Percentiles rank a stretch among this genome's conserved stretches.
These are phyloP conservation scores for Atractosteus spatula DNA, from an alignment of 2,113 vertebrate species.

Conservation along the genomic window DNA sequence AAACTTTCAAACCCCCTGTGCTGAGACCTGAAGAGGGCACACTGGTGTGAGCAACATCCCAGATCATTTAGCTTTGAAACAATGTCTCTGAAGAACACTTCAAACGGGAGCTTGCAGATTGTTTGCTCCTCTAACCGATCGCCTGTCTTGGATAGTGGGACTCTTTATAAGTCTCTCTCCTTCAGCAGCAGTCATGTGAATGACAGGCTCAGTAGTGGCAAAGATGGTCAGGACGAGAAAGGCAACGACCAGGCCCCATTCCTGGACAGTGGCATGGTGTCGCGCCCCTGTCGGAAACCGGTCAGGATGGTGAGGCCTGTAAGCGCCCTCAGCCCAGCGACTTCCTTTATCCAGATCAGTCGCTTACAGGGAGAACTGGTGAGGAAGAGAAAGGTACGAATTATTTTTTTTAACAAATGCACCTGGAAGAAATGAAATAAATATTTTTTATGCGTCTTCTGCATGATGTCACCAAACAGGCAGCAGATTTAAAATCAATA, in stretches of 20 bases:
- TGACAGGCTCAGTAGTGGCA: slow-evolving; percentile 22
- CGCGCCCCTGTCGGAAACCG: slow-evolving; percentile 34
- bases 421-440: no score
- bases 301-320: slow-evolving; percentile 53
- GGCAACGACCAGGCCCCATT: background rate
- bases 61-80: background rate
- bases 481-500: no score
- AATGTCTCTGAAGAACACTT: slow-evolving; percentile 58
- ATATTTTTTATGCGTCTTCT: no score
- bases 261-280: slow-evolving; percentile 20
- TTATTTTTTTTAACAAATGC: background rate
- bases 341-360: slow-evolving; percentile 56
- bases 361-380: slow-evolving; percentile 70
- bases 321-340: slow-evolving; percentile 44
- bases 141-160: slow-evolving; percentile 33
- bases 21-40: slow-evolving; percentile 7
- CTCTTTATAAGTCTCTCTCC: slow-evolving; percentile 48
- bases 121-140: slow-evolving; percentile 23
- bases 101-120: slow-evolving; percentile 58
- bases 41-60: background rate
- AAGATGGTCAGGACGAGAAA: slow-evolving; percentile 36
- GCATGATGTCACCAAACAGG: no score
- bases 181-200: slow-evolving; percentile 51
- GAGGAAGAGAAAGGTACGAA: slow-evolving; percentile 61
- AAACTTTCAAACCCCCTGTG: background rate